phyloP scores from a whole-genome alignment of 2,888 invertebrate species.

The Thereva nobilitata region DNA sequence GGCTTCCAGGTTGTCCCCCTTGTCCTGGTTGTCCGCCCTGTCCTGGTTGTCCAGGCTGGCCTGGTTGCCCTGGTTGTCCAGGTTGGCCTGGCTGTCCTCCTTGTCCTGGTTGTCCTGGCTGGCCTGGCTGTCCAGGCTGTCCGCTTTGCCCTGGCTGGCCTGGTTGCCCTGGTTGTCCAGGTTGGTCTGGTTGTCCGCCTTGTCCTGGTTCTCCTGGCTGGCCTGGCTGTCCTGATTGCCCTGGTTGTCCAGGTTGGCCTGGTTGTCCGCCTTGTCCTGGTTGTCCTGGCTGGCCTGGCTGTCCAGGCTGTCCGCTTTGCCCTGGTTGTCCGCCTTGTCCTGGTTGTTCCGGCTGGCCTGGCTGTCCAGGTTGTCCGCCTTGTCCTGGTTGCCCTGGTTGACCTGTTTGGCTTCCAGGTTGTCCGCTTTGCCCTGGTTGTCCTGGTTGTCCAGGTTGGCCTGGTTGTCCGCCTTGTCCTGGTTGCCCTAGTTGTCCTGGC shows the following conservation, averaged over 20 bases:
- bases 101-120: slow-evolving; percentile 42
- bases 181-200: neutral
- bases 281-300: slow-evolving; percentile 1
- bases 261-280: neutral
- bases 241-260: neutral
- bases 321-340: no score
- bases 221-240: neutral
- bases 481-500: slow-evolving; percentile 2
- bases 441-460: slow-evolving; percentile 21
- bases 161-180: slow-evolving; percentile 22
- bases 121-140: slow-evolving; percentile 44
- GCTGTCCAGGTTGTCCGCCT: slow-evolving; percentile 7
- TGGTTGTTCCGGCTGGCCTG: neutral
- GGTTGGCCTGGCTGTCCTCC: no score
- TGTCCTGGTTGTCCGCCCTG: no score
- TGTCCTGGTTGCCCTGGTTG: neutral
- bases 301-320: neutral
- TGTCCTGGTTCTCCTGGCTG: neutral
- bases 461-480: neutral
- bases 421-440: no score
- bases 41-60: no score
- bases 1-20: neutral
- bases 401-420: no score
- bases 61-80: no score
- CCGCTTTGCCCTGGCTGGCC: slow-evolving; percentile 1